Base-by-base conservation (phyloP, 2,888 invertebrate genomes). In the Cataglyphis altisquamis region DNA sequence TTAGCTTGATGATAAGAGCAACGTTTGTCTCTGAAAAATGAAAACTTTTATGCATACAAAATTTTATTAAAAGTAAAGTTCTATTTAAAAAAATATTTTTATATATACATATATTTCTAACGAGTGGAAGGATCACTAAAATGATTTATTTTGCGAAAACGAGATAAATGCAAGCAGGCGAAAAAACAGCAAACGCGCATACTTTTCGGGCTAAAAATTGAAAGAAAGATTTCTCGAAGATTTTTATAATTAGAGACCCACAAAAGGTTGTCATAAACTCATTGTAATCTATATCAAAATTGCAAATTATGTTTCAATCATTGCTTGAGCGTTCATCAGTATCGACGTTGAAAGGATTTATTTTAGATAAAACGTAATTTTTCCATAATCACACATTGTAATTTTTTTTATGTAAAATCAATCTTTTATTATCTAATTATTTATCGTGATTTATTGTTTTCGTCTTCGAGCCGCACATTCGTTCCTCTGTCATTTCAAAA, bases 331-430 rank as follows among this genome's bases (percentile, higher is more conserved):
- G 45, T 18, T 15, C 5, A 3, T 15, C 3, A 41, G 41, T 41
- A 36, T 21, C n/a, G 8, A 9, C 0, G 8, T 9, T 21, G 9
- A 18, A 57, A 2, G 15, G 6, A 60, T 60, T 5, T 70, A 21
- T 36, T 70, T 70, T 18, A 21, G 10, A 18, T 39, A 36, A 36
- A 70, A 55, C 21, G n/a, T 45, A 18, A 70, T 70, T 55, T 70
- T 18, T 32, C 32, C 5, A 70, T 21, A 70, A 70, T 21, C 10
- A 36, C 8, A 36, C 32, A 6, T 48, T 48, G 1, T 36, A 36
- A 21, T 21, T 70, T 15, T 39, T 32, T 72, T 72, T 1, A 48
- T 36, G 25, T 18, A 72, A 72, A 55, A 72, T 57, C 5, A 55
- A 32, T 70, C 5, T 10, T 52, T 18, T 21, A 21, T 72, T 55